Evolutionary conservation across 2,113 vertebrate genomes (phyloP).

Genomic region (Harpagus bidentatus): DNA sequence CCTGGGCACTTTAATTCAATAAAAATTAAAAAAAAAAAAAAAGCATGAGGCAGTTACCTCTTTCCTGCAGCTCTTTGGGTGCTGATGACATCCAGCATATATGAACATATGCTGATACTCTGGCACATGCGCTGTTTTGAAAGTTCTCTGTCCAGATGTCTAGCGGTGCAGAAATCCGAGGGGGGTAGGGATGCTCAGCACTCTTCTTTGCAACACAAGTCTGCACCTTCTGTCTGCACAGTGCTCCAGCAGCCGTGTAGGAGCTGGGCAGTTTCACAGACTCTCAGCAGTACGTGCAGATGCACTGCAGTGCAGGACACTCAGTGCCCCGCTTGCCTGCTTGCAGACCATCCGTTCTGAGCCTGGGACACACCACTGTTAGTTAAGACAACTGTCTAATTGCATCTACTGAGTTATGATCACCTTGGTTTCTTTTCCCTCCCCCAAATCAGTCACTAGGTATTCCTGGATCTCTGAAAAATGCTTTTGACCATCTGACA

Average conservation of each 20-base stretch:
- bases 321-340: accelerated
- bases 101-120: background rate
- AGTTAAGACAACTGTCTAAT: background rate
- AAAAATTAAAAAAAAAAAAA: background rate
- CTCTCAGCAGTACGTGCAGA: background rate
- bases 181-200: background rate
- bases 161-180: background rate
- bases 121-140: background rate
- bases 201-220: too few relatives aligned
- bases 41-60: background rate
- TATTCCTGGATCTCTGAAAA: conserved; percentile 57
- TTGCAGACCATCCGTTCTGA: background rate
- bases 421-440: background rate
- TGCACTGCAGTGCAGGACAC: background rate
- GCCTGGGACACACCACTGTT: background rate
- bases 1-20: background rate
- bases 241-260: background rate
- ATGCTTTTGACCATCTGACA: conserved; percentile 74
- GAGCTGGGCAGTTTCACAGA: background rate
- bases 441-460: conserved; percentile 68
- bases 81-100: background rate
- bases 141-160: background rate
- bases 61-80: background rate
- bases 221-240: background rate
- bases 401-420: background rate